Conservation (phyloP, 1,140 invertebrate genomes). For the Hylaeus anthracinus region DNA sequence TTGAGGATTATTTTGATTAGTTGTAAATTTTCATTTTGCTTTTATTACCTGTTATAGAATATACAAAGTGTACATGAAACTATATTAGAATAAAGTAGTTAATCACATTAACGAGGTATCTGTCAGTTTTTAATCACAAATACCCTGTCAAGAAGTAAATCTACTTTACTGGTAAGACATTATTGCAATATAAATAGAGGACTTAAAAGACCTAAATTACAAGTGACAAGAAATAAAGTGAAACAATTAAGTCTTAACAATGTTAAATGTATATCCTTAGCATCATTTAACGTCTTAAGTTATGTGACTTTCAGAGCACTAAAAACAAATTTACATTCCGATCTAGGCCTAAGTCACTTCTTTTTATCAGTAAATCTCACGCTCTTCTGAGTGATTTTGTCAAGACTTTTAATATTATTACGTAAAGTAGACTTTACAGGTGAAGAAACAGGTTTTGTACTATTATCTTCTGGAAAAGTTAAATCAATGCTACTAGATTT, state of each 20-base stretch:
- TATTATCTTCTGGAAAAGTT: slow-evolving; percentile 9
- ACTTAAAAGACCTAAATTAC: background rate
- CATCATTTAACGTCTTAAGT: background rate
- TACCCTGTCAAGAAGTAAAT: background rate
- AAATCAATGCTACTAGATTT: slow-evolving; percentile 35
- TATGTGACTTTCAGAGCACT: background rate
- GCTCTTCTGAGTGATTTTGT: slow-evolving; percentile 63
- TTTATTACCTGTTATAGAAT: background rate
- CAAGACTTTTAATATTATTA: slow-evolving; percentile 41
- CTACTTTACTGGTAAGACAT: background rate
- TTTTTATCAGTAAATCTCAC: slow-evolving; percentile 70
- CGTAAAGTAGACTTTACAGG: slow-evolving; percentile 60
- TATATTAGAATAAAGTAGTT: background rate
- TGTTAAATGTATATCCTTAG: slow-evolving; percentile 7
- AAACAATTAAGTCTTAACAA: background rate
- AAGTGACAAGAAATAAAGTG: slow-evolving; percentile 20
- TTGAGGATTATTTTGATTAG: slow-evolving; percentile 99
- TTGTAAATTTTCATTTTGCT: background rate
- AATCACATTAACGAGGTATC: background rate
- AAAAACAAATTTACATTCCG: slow-evolving; percentile 4
- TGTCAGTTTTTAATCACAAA: background rate
- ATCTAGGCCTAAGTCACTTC: slow-evolving; percentile 17
- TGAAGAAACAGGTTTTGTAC: slow-evolving; percentile 22
- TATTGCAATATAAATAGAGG: slow-evolving; percentile 2
- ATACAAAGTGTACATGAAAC: slow-evolving; percentile 14